These are phyloP conservation scores for Meteorus sp. DNA, from an alignment of 1,140 invertebrate species.

Conservation along the genomic window DNA sequence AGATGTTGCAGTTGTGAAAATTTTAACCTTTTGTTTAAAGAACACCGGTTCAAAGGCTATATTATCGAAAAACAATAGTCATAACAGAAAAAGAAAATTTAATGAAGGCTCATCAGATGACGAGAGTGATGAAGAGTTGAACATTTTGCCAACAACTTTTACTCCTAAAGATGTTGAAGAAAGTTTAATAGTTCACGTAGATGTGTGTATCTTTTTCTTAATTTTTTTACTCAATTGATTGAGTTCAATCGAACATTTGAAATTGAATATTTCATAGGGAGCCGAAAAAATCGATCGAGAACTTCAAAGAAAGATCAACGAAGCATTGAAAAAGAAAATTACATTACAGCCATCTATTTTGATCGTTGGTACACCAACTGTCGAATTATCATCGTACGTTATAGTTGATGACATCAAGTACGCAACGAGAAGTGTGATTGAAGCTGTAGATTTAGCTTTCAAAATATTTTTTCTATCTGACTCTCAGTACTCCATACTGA, in stretches of 20 bases:
- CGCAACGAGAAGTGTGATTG: neutral
- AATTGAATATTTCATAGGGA: neutral
- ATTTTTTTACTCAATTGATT: neutral
- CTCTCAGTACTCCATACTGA: neutral
- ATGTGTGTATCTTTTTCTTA: neutral
- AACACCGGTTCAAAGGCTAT: neutral
- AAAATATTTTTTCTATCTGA: slow-evolving; percentile 7
- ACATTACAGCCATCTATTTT: neutral
- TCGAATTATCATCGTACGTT: neutral
- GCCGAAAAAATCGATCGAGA: neutral
- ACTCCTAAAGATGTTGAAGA: neutral
- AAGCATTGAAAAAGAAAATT: neutral
- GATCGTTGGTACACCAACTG: neutral
- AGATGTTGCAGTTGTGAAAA: neutral
- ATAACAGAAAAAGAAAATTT: neutral
- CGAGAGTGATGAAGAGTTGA: neutral
- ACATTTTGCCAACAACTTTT: neutral
- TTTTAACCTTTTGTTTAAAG: neutral
- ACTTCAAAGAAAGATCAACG: neutral
- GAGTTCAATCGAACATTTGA: neutral
- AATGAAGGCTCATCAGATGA: neutral
- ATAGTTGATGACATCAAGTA: neutral
- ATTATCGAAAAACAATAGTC: neutral
- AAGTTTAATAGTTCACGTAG: neutral
- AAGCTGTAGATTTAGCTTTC: neutral